phyloP scores from a whole-genome alignment of 1,140 invertebrate genomes.

The Lysiphlebus fabarum region DNA sequence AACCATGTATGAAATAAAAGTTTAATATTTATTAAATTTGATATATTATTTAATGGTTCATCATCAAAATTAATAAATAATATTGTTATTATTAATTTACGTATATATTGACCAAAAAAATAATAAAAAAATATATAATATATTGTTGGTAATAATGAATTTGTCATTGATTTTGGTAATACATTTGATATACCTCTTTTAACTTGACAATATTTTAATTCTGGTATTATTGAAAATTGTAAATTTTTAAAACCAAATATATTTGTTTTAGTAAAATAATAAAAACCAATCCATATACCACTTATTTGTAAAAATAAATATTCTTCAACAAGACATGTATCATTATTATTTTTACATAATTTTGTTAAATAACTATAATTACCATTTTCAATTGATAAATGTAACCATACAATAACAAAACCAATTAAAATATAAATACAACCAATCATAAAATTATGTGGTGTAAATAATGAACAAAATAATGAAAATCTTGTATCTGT shows the following conservation, averaged over 20 bases:
- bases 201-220: slow-evolving; percentile 64
- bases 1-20: slow-evolving; percentile 66
- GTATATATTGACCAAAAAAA: slow-evolving; percentile 53
- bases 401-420: slow-evolving; percentile 60
- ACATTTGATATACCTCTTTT: slow-evolving; percentile 58
- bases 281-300: slow-evolving; percentile 68
- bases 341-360: slow-evolving; percentile 32
- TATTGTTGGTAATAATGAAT: slow-evolving; percentile 60
- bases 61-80: slow-evolving; percentile 45
- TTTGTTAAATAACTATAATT: slow-evolving; percentile 52
- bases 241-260: slow-evolving; percentile 47
- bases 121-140: slow-evolving; percentile 63
- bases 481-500: slow-evolving; percentile 62
- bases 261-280: slow-evolving; percentile 62
- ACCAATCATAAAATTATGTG: slow-evolving; percentile 59
- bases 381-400: slow-evolving; percentile 60
- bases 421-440: slow-evolving; percentile 60
- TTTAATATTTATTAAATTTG: slow-evolving; percentile 53
- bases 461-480: slow-evolving; percentile 60
- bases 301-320: slow-evolving; percentile 63
- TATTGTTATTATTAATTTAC: slow-evolving; percentile 28
- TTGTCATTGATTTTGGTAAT: slow-evolving; percentile 58
- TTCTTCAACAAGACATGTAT: slow-evolving; percentile 54
- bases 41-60: slow-evolving; percentile 54
- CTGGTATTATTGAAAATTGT: slow-evolving; percentile 65